Conservation (phyloP, 2,113 vertebrate species). For the Xiphophorus hellerii region DNA sequence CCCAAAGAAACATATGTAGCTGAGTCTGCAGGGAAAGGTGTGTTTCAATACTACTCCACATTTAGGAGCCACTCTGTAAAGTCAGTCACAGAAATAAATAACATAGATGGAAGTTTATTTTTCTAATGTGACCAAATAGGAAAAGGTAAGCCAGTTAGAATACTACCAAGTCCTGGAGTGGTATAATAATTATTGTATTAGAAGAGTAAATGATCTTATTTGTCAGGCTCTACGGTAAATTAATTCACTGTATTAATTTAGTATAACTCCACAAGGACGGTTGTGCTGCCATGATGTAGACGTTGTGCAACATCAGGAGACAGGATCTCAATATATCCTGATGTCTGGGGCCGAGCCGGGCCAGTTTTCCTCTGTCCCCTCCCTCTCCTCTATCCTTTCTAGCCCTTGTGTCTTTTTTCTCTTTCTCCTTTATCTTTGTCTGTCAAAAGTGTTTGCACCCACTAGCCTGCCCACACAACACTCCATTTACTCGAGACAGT, state of each 20-base stretch:
- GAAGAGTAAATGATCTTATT: too few species aligned
- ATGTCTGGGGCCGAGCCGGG: conserved; percentile 25
- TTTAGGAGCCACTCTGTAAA: too few species aligned
- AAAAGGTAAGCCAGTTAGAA: too few species aligned
- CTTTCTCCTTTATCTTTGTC: conserved; percentile 2
- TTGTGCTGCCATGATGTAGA: conserved; percentile 56
- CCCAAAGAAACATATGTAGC: too few species aligned
- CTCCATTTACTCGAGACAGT: conserved; percentile 52
- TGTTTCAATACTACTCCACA: too few species aligned
- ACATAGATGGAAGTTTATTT: too few species aligned
- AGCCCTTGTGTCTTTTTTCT: conserved; percentile 12
- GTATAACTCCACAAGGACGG: conserved; percentile 58
- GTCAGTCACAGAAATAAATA: too few species aligned
- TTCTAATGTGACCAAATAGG: too few species aligned
- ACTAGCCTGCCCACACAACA: conserved; percentile 32
- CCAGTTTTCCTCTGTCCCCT: conserved; percentile 26
- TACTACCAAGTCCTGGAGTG: too few species aligned
- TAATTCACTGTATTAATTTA: conserved; percentile 27
- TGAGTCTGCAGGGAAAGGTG: too few species aligned
- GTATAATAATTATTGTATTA: too few species aligned
- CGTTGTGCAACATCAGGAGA: conserved; percentile 36
- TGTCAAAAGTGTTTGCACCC: conserved; percentile 54
- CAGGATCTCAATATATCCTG: conserved; percentile 57
- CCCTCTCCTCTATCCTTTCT: conserved; percentile 6
- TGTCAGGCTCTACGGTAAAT: background rate